Conservation (phyloP, 2,797 vertebrate species). For the Onychomys arenicola region DNA sequence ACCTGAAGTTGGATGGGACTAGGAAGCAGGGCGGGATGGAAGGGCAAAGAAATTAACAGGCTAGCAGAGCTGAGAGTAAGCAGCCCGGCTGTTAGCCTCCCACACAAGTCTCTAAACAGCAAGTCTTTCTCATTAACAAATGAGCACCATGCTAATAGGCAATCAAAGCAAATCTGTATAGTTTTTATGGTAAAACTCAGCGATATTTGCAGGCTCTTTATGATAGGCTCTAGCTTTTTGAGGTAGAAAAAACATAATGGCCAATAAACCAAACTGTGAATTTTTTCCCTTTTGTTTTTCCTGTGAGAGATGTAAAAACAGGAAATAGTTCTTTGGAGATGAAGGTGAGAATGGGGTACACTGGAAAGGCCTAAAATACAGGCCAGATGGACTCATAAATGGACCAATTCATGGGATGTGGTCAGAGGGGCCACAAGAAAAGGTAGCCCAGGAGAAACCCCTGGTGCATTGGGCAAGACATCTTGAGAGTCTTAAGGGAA, state of each 20-base stretch:
- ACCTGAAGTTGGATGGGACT: not conserved
- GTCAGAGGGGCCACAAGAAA: not conserved
- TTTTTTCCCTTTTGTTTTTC: not conserved
- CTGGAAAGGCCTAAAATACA: not conserved
- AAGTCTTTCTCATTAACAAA: not conserved
- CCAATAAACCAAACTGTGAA: too few species aligned
- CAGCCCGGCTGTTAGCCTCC: not conserved
- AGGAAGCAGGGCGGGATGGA: not conserved
- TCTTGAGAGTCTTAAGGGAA: not conserved
- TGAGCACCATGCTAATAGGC: not conserved
- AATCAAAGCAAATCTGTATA: not conserved
- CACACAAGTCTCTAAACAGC: not conserved
- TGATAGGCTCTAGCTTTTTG: not conserved
- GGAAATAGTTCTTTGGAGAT: not conserved
- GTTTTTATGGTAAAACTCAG: not conserved
- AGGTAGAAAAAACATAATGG: not conserved
- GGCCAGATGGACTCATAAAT: not conserved
- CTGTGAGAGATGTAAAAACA: conserved; percentile 2
- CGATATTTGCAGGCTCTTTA: not conserved
- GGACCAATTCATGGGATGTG: not conserved
- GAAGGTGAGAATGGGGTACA: not conserved
- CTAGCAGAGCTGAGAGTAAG: not conserved
- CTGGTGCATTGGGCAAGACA: not conserved
- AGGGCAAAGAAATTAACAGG: not conserved
- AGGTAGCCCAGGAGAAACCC: not conserved